These are phyloP conservation scores for Stictonetta naevosa DNA, from an alignment of 2,113 vertebrate species.

Conservation along the genomic window DNA sequence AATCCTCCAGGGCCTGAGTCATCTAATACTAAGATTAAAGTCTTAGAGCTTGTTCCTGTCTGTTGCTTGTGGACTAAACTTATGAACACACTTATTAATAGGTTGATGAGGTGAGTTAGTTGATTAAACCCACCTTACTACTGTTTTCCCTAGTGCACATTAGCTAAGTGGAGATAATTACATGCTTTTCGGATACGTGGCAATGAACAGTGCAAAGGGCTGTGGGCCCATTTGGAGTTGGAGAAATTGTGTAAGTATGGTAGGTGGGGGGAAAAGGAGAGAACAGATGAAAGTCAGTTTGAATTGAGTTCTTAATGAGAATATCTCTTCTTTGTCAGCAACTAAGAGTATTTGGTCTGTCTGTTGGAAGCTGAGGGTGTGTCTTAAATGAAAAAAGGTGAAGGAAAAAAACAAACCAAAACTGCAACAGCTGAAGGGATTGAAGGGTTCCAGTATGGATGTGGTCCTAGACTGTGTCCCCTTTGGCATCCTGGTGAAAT, in stretches of 20 bases:
- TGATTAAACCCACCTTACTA: not conserved
- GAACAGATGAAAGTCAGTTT: constrained; percentile 32
- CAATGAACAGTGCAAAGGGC: not conserved
- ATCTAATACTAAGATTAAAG: not conserved
- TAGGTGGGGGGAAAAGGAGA: constrained; percentile 11
- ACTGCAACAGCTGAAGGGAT: not conserved
- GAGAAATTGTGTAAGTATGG: not conserved
- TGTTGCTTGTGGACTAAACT: not conserved
- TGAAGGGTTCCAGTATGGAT: not conserved
- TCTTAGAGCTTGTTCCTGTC: not conserved
- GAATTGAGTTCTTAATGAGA: constrained; percentile 35
- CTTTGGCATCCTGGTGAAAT: not conserved
- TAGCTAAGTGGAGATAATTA: not conserved
- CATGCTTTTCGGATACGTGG: not conserved
- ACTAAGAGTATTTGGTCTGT: not conserved
- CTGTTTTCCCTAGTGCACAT: not conserved
- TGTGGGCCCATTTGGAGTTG: not conserved
- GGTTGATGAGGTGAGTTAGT: not conserved
- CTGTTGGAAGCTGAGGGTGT: not conserved
- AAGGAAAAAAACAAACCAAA: not conserved
- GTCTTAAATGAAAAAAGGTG: not conserved
- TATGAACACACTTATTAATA: not conserved
- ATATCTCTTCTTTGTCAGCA: constrained; percentile 39
- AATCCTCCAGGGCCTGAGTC: not conserved
- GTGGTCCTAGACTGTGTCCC: not conserved